A percentile compares a stretch with the other conserved stretches of the same genome.
Evolutionary conservation across 37 sponge, comb jelly and placozoan genomes (phyloP).

Genomic region (Beroe forskalii): DNA sequence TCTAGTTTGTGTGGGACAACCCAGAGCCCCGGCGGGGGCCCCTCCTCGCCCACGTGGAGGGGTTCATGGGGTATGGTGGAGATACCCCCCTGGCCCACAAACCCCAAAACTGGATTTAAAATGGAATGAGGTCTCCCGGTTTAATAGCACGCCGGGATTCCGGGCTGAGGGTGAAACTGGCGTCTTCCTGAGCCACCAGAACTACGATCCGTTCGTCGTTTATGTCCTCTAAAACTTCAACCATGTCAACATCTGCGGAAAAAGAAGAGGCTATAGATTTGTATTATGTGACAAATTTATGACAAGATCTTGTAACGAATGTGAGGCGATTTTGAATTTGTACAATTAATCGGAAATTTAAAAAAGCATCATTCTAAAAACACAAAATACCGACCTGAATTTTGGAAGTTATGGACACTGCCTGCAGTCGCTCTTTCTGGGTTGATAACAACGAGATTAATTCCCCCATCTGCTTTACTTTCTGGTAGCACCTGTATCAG

Average conservation of each 20-base stretch:
- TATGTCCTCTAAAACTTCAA: neutral
- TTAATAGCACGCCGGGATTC: neutral
- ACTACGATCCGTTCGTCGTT: slow-evolving; percentile 55
- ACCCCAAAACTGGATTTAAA: neutral
- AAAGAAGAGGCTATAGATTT: too few relatives aligned
- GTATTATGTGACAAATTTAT: too few relatives aligned
- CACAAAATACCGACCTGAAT: slow-evolving; percentile 7
- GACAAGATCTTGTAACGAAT: too few relatives aligned
- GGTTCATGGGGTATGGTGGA: neutral
- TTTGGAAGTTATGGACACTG: slow-evolving; percentile 59
- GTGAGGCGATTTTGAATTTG: too few relatives aligned
- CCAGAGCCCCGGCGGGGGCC: slow-evolving; percentile 23
- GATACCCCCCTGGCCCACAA: slow-evolving; percentile 37
- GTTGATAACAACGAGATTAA: slow-evolving; percentile 48
- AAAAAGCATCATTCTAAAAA: too few relatives aligned
- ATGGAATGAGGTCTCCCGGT: neutral
- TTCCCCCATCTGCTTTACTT: slow-evolving; percentile 28
- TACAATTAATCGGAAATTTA: too few relatives aligned
- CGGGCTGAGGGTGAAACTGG: neutral
- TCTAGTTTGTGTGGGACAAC: slow-evolving; percentile 1
- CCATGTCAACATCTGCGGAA: slow-evolving; percentile 51
- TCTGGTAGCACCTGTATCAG: slow-evolving; percentile 57
- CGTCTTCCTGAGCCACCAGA: slow-evolving; percentile 46
- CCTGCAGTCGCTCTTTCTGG: slow-evolving; percentile 38
- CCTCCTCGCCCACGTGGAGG: neutral